A percentile compares a stretch with the other conserved stretches of the same genome.
phyloP scores from a whole-genome alignment of 2,797 vertebrate species.

The Benthosema pterotum region DNA sequence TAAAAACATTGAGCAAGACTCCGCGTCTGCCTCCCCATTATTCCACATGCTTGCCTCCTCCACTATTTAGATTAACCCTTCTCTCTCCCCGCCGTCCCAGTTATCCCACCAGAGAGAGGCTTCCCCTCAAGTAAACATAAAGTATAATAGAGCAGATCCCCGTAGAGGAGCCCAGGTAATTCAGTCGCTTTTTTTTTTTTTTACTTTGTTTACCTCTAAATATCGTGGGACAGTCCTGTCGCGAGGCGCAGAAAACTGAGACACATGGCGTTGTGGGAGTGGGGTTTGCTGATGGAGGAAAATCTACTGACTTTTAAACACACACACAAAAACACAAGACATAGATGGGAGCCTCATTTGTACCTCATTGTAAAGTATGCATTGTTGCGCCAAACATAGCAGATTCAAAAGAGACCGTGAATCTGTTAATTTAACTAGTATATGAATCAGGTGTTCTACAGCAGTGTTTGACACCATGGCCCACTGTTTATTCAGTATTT shows the following conservation, averaged over 20 bases:
- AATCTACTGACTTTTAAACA: neutral
- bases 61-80: constrained; percentile 65
- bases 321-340: constrained; percentile 52
- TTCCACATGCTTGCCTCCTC: constrained; percentile 70
- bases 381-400: too few species aligned
- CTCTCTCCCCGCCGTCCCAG: constrained; percentile 44
- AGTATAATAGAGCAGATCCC: constrained; percentile 68
- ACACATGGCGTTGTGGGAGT: neutral
- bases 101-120: constrained; percentile 54
- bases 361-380: too few species aligned
- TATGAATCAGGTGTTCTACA: too few species aligned
- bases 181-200: constrained; percentile 69
- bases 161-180: constrained; percentile 60
- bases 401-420: too few species aligned
- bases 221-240: constrained; percentile 28
- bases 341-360: neutral
- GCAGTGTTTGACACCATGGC: too few species aligned
- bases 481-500: too few species aligned
- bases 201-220: constrained; percentile 73
- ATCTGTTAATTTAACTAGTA: too few species aligned
- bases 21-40: constrained; percentile 70
- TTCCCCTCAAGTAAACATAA: constrained; percentile 66
- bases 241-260: too few species aligned
- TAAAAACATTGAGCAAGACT: constrained; percentile 73
- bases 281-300: neutral